These are phyloP conservation scores for Rhincodon typus DNA, from an alignment of 2,797 vertebrate species.

Conservation along the genomic window DNA sequence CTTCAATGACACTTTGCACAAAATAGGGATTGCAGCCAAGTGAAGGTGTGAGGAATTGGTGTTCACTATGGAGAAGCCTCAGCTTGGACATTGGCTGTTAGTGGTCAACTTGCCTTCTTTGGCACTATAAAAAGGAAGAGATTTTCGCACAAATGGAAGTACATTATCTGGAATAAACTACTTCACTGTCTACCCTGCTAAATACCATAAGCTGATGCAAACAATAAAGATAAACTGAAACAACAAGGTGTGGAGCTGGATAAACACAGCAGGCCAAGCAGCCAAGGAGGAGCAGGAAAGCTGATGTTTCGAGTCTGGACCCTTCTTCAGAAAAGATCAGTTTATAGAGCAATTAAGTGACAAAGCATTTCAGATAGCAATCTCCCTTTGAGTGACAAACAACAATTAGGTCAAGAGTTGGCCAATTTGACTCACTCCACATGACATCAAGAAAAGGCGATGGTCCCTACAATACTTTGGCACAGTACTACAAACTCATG, in stretches of 20 bases:
- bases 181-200: not conserved
- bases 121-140: not conserved
- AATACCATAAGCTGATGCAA: not conserved
- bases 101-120: not conserved
- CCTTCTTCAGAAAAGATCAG: too few species aligned
- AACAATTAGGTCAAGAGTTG: not conserved
- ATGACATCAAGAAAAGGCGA: too few species aligned
- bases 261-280: too few species aligned
- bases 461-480: too few species aligned
- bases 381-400: not conserved
- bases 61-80: not conserved
- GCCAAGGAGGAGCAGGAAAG: too few species aligned
- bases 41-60: not conserved
- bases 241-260: too few species aligned
- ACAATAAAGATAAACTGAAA: not conserved
- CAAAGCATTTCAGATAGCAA: not conserved
- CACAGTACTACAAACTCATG: too few species aligned
- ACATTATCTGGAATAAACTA: not conserved
- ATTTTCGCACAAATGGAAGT: not conserved
- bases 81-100: not conserved
- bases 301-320: too few species aligned
- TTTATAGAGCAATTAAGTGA: not conserved
- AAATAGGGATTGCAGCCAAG: not conserved
- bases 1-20: not conserved
- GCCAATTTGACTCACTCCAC: too few species aligned